Percentiles rank a stretch among this genome's conserved stretches.
Conservation (phyloP, 1,140 invertebrate genomes). For the Plectus sambesii region DNA sequence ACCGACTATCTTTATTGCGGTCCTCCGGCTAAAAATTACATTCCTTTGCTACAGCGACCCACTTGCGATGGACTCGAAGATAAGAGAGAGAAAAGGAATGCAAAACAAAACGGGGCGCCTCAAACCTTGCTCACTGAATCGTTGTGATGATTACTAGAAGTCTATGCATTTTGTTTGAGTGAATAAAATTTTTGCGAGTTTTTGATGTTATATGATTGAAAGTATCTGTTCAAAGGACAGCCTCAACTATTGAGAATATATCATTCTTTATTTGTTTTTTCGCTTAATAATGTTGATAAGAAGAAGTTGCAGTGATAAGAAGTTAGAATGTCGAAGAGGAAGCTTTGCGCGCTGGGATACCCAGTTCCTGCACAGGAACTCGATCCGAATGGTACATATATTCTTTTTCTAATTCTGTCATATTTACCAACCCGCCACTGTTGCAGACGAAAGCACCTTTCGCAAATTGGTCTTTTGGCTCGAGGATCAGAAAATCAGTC, state of each 20-base stretch:
- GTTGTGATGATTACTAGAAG: slow-evolving; percentile 4
- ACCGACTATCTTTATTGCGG: slow-evolving; percentile 23
- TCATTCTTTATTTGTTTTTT: neutral
- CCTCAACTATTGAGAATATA: neutral
- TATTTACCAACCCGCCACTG: no score
- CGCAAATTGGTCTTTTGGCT: no score
- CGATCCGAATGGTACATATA: no score
- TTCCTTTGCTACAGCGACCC: slow-evolving; percentile 25
- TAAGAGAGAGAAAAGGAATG: slow-evolving; percentile 19
- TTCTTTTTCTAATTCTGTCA: no score
- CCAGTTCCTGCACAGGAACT: no score
- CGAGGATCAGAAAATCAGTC: no score
- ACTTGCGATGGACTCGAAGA: slow-evolving; percentile 26
- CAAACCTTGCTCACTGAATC: slow-evolving; percentile 3
- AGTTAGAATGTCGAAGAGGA: no score
- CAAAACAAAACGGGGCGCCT: slow-evolving; percentile 3
- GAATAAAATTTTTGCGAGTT: slow-evolving; percentile 1
- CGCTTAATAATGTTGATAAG: no score
- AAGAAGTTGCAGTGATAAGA: no score
- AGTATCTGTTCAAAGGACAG: neutral
- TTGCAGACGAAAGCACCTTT: no score
- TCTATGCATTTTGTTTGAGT: slow-evolving; percentile 9
- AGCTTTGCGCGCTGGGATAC: no score
- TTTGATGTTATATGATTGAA: neutral
- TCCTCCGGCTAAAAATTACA: slow-evolving; percentile 19